These are phyloP conservation scores for Neuroscelio doddi DNA, from an alignment of 2,888 invertebrate genomes.

Conservation along the genomic window DNA sequence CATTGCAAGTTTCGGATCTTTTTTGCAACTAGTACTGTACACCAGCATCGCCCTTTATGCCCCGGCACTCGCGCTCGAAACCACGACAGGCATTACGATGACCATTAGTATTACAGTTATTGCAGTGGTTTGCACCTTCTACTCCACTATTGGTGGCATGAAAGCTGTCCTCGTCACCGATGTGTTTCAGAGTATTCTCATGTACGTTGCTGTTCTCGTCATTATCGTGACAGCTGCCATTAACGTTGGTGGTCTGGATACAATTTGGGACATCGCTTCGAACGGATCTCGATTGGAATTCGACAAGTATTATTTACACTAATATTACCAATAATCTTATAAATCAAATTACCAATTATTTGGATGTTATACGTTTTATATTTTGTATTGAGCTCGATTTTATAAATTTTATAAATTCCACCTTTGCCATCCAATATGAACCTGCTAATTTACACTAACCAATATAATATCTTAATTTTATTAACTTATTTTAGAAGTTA, in stretches of 20 bases:
- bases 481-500: too few relatives aligned
- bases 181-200: conserved; percentile 86
- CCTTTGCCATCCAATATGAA: too few relatives aligned
- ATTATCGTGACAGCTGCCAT: conserved; percentile 83
- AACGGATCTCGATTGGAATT: conserved; percentile 82
- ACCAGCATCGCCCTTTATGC: conserved; percentile 95
- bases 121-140: conserved; percentile 87
- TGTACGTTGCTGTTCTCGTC: conserved; percentile 88
- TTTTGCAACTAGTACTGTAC: conserved; percentile 91
- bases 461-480: too few relatives aligned
- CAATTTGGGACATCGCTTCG: conserved; percentile 82
- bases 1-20: conserved; percentile 87
- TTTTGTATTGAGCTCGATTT: too few relatives aligned
- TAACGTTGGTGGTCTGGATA: conserved; percentile 79
- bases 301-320: too few relatives aligned
- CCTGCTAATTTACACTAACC: too few relatives aligned
- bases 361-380: too few relatives aligned
- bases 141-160: conserved; percentile 91
- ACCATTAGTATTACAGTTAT: conserved; percentile 82
- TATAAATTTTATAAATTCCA: too few relatives aligned
- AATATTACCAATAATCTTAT: too few relatives aligned
- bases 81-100: conserved; percentile 86
- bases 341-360: too few relatives aligned
- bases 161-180: conserved; percentile 93
- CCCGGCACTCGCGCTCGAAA: conserved; percentile 90